Conservation (phyloP, 2,888 invertebrate species). For the Deilephila porcellus region DNA sequence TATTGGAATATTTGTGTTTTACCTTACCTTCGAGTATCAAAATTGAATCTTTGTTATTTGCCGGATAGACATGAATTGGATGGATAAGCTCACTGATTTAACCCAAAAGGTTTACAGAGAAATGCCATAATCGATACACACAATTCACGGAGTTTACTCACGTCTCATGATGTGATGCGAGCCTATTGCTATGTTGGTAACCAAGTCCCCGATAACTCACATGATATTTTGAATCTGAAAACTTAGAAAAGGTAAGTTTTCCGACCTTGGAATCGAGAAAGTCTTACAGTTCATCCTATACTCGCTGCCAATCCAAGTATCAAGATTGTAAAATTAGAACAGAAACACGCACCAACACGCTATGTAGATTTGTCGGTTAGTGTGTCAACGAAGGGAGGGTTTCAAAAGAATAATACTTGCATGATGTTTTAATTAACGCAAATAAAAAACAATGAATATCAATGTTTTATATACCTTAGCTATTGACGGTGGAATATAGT, state of each 20-base stretch:
- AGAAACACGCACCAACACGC: background rate
- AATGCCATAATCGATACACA: background rate
- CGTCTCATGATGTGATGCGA: too few relatives aligned
- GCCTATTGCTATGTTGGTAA: too few relatives aligned
- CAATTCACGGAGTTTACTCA: too few relatives aligned
- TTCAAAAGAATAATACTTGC: background rate
- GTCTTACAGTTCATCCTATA: too few relatives aligned
- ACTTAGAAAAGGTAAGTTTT: too few relatives aligned
- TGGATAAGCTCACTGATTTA: too few relatives aligned
- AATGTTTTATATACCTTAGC: too few relatives aligned
- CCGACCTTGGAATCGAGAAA: too few relatives aligned
- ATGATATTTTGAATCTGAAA: too few relatives aligned
- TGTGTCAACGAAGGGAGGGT: constrained; percentile 14
- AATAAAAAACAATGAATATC: too few relatives aligned
- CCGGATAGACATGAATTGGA: background rate
- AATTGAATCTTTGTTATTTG: background rate
- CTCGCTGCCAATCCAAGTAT: background rate
- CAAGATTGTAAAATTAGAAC: constrained; percentile 8
- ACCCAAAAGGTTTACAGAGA: background rate
- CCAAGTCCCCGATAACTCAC: too few relatives aligned
- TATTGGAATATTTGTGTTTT: background rate
- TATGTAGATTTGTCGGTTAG: constrained; percentile 22
- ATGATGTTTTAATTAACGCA: background rate
- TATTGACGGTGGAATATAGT: too few relatives aligned
- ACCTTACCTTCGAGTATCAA: background rate